phyloP scores from a whole-genome alignment of 2,797 vertebrate species.

The Adelosebastes latens region DNA sequence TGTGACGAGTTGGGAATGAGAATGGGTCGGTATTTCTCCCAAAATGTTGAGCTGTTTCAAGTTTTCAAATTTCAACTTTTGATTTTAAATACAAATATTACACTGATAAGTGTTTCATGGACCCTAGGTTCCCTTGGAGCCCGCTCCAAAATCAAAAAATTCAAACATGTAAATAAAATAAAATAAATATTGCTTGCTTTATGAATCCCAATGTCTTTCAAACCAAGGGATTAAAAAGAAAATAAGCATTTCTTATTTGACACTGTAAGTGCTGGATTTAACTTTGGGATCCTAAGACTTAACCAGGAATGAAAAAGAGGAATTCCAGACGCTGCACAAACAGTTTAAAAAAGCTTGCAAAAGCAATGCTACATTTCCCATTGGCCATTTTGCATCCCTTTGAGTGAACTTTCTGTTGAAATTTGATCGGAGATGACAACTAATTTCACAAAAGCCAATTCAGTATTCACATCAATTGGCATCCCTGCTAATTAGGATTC shows the following conservation, averaged over 20 bases:
- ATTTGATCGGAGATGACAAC: neutral
- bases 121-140: constrained; percentile 16
- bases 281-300: constrained; percentile 30
- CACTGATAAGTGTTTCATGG: constrained; percentile 68
- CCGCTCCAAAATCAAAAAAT: constrained; percentile 59
- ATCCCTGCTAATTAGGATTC: neutral
- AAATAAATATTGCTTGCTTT: constrained; percentile 39
- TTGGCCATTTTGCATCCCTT: constrained; percentile 69
- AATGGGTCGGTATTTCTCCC: too few relatives aligned
- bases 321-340: constrained; percentile 43
- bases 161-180: constrained; percentile 22
- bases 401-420: constrained; percentile 1
- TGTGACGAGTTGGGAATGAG: neutral
- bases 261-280: constrained; percentile 10
- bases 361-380: constrained; percentile 60
- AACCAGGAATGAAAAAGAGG: constrained; percentile 28
- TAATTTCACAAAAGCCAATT: constrained; percentile 7
- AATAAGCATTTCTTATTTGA: constrained; percentile 18
- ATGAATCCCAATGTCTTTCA: constrained; percentile 37
- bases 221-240: constrained; percentile 19
- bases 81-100: constrained; percentile 29
- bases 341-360: constrained; percentile 49
- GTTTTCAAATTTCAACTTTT: neutral
- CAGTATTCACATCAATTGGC: neutral
- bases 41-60: neutral